Percentiles rank a stretch among this genome's conserved stretches.
These are phyloP conservation scores for Leptopilina myrica DNA, from an alignment of 2,888 invertebrate species.

Conservation along the genomic window DNA sequence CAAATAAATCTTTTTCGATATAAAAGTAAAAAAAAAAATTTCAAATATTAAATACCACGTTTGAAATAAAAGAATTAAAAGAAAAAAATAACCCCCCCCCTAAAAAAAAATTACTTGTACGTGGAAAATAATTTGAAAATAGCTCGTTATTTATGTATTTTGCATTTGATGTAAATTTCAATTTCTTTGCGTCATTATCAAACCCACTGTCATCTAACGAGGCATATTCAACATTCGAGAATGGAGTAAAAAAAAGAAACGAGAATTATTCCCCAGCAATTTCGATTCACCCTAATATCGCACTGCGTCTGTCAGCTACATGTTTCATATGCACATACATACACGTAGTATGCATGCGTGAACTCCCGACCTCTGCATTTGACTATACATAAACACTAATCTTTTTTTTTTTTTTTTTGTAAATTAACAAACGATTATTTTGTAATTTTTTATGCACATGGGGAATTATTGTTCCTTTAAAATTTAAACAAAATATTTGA, in stretches of 20 bases:
- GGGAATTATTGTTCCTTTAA: not conserved
- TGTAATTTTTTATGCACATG: not conserved
- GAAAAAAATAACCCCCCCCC: too few relatives aligned
- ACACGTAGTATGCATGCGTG: constrained; percentile 11
- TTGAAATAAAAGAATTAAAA: too few relatives aligned
- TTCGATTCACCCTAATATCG: constrained; percentile 63
- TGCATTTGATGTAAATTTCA: not conserved
- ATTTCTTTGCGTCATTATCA: constrained; percentile 59
- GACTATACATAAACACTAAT: not conserved
- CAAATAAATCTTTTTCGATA: too few relatives aligned
- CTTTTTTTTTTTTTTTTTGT: not conserved
- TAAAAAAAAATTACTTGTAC: too few relatives aligned
- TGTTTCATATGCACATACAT: constrained; percentile 35
- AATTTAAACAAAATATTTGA: not conserved
- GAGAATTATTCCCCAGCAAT: constrained; percentile 56
- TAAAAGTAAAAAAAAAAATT: too few relatives aligned
- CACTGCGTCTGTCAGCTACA: constrained; percentile 31
- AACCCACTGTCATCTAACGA: constrained; percentile 64
- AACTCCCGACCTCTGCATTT: not conserved
- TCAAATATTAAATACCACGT: too few relatives aligned
- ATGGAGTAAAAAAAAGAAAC: constrained; percentile 60
- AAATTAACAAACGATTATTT: not conserved
- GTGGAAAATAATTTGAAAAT: too few relatives aligned
- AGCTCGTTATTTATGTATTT: too few relatives aligned
- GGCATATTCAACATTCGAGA: constrained; percentile 63